Evolutionary conservation across 2,888 invertebrate species (phyloP).

Genomic region (Patella depressa): DNA sequence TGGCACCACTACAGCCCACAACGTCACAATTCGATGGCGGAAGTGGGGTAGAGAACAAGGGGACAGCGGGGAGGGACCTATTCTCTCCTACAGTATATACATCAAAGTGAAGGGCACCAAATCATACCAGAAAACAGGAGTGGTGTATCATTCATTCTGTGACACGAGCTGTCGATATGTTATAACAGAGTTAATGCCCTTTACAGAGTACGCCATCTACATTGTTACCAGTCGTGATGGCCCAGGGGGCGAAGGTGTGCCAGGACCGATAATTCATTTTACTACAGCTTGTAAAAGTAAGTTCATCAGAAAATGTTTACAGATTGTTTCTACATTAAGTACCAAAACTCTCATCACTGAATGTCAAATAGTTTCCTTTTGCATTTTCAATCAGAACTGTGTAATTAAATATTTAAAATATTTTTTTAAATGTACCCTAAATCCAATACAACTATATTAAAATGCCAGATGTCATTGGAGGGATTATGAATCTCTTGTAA

Average conservation of each 20-base stretch:
- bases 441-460: too few relatives aligned
- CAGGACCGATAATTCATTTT: slow-evolving; percentile 52
- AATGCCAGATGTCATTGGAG: too few relatives aligned
- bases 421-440: too few relatives aligned
- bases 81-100: slow-evolving; percentile 58
- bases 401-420: too few relatives aligned
- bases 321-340: neutral
- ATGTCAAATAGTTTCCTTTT: neutral
- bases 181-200: slow-evolving; percentile 54
- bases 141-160: slow-evolving; percentile 35
- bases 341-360: neutral
- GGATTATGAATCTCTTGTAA: too few relatives aligned
- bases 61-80: slow-evolving; percentile 57
- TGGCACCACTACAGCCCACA: slow-evolving; percentile 41
- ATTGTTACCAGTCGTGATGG: slow-evolving; percentile 52
- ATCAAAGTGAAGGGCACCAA: slow-evolving; percentile 30
- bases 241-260: slow-evolving; percentile 56
- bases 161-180: slow-evolving; percentile 46
- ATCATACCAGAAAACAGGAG: slow-evolving; percentile 32
- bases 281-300: slow-evolving; percentile 57
- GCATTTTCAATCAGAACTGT: too few relatives aligned
- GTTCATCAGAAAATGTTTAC: neutral
- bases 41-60: slow-evolving; percentile 55
- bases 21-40: slow-evolving; percentile 56
- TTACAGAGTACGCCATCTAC: slow-evolving; percentile 59